Base-by-base conservation (phyloP, 1,140 invertebrate species). In the Penaeus chinensis region DNA sequence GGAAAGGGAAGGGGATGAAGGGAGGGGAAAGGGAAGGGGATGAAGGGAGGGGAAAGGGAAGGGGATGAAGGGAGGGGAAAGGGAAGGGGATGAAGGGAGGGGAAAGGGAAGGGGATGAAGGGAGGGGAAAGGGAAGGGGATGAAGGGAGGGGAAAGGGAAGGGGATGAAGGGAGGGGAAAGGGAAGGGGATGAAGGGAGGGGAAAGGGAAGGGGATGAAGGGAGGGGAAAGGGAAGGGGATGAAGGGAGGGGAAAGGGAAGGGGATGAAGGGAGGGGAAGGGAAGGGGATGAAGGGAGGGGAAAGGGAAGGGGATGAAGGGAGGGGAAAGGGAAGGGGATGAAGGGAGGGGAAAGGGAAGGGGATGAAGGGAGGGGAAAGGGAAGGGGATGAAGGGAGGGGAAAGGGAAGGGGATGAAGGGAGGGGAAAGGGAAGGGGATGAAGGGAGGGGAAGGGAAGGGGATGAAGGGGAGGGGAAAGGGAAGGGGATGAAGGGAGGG, bases 31-130 rank as follows among this genome's bases (percentile, higher is more conserved):
- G n/a, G 63, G n/a, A 66, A 66, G n/a, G n/a, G 63, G n/a, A n/a
- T 19, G n/a, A 66, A n/a, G n/a, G n/a, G 63, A 66, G n/a, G 63
- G n/a, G n/a, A n/a, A 66, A n/a, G 63, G n/a, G n/a, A n/a, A 66
- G n/a, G 63, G n/a, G n/a, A n/a, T 20, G n/a, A n/a, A 3, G n/a
- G 63, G n/a, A 66, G 63, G n/a, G n/a, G 63, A 66, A n/a, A n/a
- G n/a, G n/a, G 63, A 66, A 66, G 63, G n/a, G n/a, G 63, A 66
- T 19, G 63, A 66, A 66, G 63, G n/a, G n/a, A n/a, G n/a, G n/a
- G 63, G 3, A 66, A n/a, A 66, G 19, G 3, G n/a, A n/a, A n/a
- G n/a, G n/a, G 63, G n/a, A 65, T 16, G n/a, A 65, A n/a, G n/a
- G n/a, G 63, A 65, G 16, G 63, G n/a, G 63, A n/a, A 65, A 65